Base-by-base conservation (phyloP, 2,888 invertebrate species). In the Noctua pronuba region DNA sequence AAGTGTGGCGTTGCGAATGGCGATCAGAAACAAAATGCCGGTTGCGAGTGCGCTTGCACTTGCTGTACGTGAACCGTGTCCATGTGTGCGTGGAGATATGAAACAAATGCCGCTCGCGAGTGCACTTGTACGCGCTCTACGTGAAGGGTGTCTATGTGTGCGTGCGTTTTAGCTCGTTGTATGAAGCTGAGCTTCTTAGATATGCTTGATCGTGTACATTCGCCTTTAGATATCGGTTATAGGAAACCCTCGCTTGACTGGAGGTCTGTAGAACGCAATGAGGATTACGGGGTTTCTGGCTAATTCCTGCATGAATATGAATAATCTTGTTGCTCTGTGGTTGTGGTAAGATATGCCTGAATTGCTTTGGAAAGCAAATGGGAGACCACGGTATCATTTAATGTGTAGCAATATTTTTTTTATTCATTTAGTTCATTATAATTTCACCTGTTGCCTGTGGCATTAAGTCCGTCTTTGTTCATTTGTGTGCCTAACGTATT, bases 1-100 rank as follows among this genome's bases (percentile, higher is more conserved):
- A 79, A 73, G 73, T 86, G 87, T 71, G 86, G 88, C 83, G 82
- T 83, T 87, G 70, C 86, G 86, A 86, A 44, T 35, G 6, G 31
- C 18, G 4, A 72, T 13, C 28, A 38, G 1, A n/a, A 24, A n/a
- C 52, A 52, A 52, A 52, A n/a, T 24, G 52, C 3, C 24, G 10
- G 11, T 52, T 4, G 24, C n/a, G 28, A 64, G 49, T 64, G 2
- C 31, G 16, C 31, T 31, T 31, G 52, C 41, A 64, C 52, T 44
- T 0, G 44, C 35, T 60, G n/a, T 31, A 3, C 28, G 18, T 77
- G 13, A 65, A 44, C 6, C 18, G 7, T 21, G 18, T 18, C 18
- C 24, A 13, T 3, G 11, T 24, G 18, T 5, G 38, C 7, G 35
- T 28, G 1, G 28, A n/a, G 1, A 38, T 41, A 1, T 35, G 2